These are phyloP conservation scores for Ascaphus truei DNA, from an alignment of 2,113 vertebrate species.

Conservation along the genomic window DNA sequence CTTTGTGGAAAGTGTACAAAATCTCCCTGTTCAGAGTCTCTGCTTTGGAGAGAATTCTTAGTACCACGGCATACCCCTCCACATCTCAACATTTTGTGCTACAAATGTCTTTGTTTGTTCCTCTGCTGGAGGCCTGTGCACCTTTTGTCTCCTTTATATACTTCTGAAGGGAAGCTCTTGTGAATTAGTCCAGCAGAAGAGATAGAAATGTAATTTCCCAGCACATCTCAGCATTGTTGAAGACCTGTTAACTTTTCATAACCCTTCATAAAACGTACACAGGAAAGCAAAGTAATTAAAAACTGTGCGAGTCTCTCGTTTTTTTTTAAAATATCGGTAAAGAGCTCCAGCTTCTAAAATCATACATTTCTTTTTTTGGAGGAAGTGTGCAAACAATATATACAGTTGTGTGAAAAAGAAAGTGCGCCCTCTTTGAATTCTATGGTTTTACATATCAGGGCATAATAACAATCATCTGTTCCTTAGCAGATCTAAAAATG, in stretches of 20 bases:
- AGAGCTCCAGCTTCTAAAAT: too few relatives aligned
- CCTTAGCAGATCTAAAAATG: too few relatives aligned
- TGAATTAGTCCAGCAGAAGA: not conserved
- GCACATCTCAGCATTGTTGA: not conserved
- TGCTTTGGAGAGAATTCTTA: constrained; percentile 6
- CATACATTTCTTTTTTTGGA: too few relatives aligned
- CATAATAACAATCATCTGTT: too few relatives aligned
- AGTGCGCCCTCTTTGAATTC: too few relatives aligned
- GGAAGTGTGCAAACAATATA: too few relatives aligned
- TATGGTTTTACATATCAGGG: too few relatives aligned
- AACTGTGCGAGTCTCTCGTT: too few relatives aligned
- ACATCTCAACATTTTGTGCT: constrained; percentile 10
- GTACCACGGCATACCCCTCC: not conserved
- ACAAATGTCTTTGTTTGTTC: constrained; percentile 2
- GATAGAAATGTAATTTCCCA: constrained; percentile 5
- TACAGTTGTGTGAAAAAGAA: too few relatives aligned
- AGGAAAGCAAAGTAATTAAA: too few relatives aligned
- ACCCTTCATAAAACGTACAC: not conserved
- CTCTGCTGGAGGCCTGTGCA: constrained; percentile 10
- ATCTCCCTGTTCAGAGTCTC: constrained; percentile 18
- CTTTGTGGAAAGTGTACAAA: constrained; percentile 14
- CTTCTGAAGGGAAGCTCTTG: not conserved
- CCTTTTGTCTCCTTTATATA: constrained; percentile 12
- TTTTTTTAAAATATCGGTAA: too few relatives aligned
- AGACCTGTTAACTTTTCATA: not conserved